Percentiles rank a stretch among this genome's conserved stretches.
phyloP scores from a whole-genome alignment of 2,113 vertebrate genomes.

The Peromyscus leucopus region DNA sequence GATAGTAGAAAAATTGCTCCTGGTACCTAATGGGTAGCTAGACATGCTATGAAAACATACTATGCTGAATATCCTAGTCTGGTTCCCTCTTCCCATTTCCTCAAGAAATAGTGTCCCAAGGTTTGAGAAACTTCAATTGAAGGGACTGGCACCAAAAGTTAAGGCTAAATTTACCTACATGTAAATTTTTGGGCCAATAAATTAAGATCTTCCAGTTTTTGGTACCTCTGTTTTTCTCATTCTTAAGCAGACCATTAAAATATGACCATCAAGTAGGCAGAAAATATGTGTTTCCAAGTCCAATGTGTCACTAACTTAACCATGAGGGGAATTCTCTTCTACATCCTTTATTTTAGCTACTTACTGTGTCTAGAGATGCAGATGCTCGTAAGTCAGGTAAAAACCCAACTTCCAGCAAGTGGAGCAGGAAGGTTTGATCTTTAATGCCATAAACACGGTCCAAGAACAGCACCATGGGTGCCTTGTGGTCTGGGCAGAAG shows the following conservation, averaged over 20 bases:
- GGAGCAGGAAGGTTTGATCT: slow-evolving; percentile 96
- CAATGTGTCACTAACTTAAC: background rate
- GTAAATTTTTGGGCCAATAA: background rate
- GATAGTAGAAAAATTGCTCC: background rate
- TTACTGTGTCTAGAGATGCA: slow-evolving; percentile 96
- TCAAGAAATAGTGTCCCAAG: background rate
- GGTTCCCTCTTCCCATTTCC: background rate
- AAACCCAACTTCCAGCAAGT: slow-evolving; percentile 97
- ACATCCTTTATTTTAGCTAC: slow-evolving; percentile 70
- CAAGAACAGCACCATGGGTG: slow-evolving; percentile 98
- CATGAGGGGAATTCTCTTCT: background rate
- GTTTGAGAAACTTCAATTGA: background rate
- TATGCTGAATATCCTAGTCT: rapidly evolving
- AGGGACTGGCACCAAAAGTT: background rate
- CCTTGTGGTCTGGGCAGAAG: slow-evolving; percentile 99
- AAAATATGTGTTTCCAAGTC: background rate
- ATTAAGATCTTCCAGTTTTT: slow-evolving; percentile 4
- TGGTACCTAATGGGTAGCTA: background rate
- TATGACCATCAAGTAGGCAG: background rate
- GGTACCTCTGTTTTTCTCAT: background rate
- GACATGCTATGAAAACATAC: background rate
- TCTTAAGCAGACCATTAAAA: background rate
- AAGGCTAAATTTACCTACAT: background rate
- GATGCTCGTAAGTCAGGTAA: slow-evolving; percentile 96
- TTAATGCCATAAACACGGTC: slow-evolving; percentile 98